phyloP scores from a whole-genome alignment of 2,797 vertebrate genomes.

The Schizopygopsis pylzovi region DNA sequence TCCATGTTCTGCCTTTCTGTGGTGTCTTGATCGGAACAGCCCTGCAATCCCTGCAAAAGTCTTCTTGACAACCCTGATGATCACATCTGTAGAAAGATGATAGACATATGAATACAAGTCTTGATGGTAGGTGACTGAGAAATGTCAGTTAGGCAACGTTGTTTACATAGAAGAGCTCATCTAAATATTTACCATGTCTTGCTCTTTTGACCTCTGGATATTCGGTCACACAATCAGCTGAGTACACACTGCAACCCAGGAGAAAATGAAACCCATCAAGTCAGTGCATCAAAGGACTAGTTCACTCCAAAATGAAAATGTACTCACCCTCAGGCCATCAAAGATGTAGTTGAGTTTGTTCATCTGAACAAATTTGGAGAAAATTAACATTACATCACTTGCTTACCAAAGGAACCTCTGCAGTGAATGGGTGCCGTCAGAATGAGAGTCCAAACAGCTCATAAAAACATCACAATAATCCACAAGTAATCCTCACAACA shows the following conservation, averaged over 20 bases:
- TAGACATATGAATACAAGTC: not conserved
- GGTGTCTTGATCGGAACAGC: constrained; percentile 71
- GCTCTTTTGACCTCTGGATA: constrained; percentile 76
- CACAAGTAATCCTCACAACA: not conserved
- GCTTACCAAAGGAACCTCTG: not conserved
- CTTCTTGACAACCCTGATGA: constrained; percentile 79
- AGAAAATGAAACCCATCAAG: not conserved
- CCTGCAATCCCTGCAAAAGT: constrained; percentile 75
- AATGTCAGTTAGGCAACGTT: not conserved
- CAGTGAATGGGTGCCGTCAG: not conserved
- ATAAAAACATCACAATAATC: not conserved
- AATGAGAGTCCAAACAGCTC: not conserved
- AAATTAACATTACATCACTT: not conserved
- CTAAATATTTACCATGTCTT: constrained; percentile 70
- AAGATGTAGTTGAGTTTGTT: not conserved
- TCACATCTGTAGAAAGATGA: constrained; percentile 73
- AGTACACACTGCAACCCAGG: constrained; percentile 72
- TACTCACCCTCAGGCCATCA: not conserved
- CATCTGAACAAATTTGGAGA: not conserved
- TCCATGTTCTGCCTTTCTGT: constrained; percentile 57
- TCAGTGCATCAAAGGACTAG: not conserved
- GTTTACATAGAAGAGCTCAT: not conserved
- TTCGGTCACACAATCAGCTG: constrained; percentile 69
- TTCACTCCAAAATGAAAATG: not conserved
- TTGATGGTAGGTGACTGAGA: not conserved